These are phyloP conservation scores for Saccostrea cuccullata DNA, from an alignment of 1,140 invertebrate genomes.

Conservation along the genomic window DNA sequence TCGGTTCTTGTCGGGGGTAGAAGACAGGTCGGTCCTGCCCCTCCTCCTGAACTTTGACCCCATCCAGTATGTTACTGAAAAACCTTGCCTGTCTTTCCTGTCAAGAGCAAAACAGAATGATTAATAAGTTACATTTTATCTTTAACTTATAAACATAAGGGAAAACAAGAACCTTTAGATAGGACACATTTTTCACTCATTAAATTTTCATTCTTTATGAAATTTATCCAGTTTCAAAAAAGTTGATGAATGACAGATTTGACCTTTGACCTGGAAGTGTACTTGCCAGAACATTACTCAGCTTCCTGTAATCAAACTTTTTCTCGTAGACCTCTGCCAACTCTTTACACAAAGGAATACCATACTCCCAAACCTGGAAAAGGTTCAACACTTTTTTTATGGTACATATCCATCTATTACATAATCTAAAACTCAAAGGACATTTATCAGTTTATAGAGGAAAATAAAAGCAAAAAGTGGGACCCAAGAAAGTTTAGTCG, in stretches of 20 bases:
- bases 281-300: constrained; percentile 75
- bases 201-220: neutral
- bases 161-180: neutral
- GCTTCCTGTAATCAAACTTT: constrained; percentile 73
- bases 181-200: neutral
- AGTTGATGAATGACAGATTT: neutral
- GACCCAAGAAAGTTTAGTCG: too few species aligned
- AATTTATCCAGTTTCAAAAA: constrained; percentile 5
- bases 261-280: neutral
- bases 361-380: constrained; percentile 94
- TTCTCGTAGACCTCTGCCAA: constrained; percentile 72
- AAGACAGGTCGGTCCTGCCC: constrained; percentile 79
- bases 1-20: constrained; percentile 87
- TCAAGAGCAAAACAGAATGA: constrained; percentile 36
- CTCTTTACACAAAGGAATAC: constrained; percentile 87
- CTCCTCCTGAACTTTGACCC: constrained; percentile 55
- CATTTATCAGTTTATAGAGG: too few species aligned
- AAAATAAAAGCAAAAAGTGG: too few species aligned
- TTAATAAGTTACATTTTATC: neutral
- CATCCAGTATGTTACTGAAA: constrained; percentile 92
- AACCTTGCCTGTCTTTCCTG: constrained; percentile 90
- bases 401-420: neutral
- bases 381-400: constrained; percentile 25
- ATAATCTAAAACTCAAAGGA: neutral
- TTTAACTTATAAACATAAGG: neutral